Conservation (phyloP, 2,797 vertebrate species). For the Rhyacichthys aspro region DNA sequence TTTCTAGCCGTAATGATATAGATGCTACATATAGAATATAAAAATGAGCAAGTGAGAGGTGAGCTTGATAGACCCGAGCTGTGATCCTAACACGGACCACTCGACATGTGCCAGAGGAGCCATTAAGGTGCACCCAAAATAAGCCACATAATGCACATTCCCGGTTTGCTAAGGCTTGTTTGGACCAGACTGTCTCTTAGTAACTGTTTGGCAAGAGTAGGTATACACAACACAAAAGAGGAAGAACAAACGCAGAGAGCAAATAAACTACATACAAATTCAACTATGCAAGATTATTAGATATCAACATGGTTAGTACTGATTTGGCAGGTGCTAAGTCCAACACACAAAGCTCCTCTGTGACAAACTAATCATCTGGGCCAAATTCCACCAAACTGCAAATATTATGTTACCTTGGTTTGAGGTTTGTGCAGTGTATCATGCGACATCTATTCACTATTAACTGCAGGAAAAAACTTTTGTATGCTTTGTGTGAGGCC, state of each 20-base stretch:
- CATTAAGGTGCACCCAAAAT: too few relatives aligned
- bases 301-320: conserved; percentile 11
- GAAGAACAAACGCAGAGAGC: background rate
- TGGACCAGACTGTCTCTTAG: background rate
- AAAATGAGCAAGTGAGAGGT: too few relatives aligned
- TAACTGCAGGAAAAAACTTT: conserved; percentile 7
- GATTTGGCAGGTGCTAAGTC: conserved; percentile 22
- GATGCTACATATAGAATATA: too few relatives aligned
- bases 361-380: conserved; percentile 31
- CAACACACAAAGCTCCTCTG: conserved; percentile 47
- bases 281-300: background rate
- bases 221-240: conserved; percentile 5
- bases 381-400: conserved; percentile 17
- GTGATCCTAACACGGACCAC: too few relatives aligned
- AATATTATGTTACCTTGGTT: conserved; percentile 43
- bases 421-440: conserved; percentile 19
- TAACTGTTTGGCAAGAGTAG: background rate
- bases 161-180: background rate
- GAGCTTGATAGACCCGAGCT: too few relatives aligned
- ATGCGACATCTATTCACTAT: conserved; percentile 15
- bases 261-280: background rate
- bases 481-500: conserved; percentile 25
- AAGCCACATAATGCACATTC: too few relatives aligned
- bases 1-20: too few relatives aligned
- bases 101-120: too few relatives aligned